Base-by-base conservation (phyloP, 2,888 invertebrate genomes). In the Clusia tigrina region DNA sequence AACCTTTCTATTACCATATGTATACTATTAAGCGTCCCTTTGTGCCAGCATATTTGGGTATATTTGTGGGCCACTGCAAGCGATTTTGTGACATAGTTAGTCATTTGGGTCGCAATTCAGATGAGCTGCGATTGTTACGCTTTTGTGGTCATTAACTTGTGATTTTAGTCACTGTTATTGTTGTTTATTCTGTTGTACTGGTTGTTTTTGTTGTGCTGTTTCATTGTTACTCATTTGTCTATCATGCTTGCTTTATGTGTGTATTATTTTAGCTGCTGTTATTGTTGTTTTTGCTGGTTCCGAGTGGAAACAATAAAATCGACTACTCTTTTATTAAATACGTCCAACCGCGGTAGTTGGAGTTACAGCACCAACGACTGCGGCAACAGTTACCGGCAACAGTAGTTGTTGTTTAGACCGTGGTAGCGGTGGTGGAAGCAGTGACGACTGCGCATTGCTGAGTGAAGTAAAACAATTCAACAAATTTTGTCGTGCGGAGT, bases 291-390 rank as follows among this genome's bases (percentile, higher is more conserved):
- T 46, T 57, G 42, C 22, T 48, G 18, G 52, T 52, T 42, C n/a
- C 46, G 54, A 54, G 18, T 52, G 55, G 32, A 53, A 62, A 55
- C 58, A 37, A 55, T 61, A 58, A 56, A 42, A 58, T 52, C 53
- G 46, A n/a, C n/a, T n/a, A n/a, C n/a, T 26, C 51, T 52, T 60
- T 55, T 51, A 24, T 15, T 23, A 23, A n/a, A 42, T 15, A n/a
- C n/a, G n/a, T 42, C 3, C 6, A 42, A 15, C 42, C 53, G 53
- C 46, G 57, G 46, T 62, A 53, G 53, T 24, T 38, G 51, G 48
- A 56, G 25, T 9, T 37, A 38, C 53, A 53, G 18, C 15, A 42
- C n/a, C 42, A 42, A 3, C 22, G 20, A 5, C 48, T n/a, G n/a
- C n/a, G 2, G 48, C 48, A 48, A 48, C 48, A 20, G 48, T 48